A percentile compares a stretch with the other conserved stretches of the same genome.
Conservation (phyloP, 2,797 vertebrate genomes). For the Rhyacichthys aspro region DNA sequence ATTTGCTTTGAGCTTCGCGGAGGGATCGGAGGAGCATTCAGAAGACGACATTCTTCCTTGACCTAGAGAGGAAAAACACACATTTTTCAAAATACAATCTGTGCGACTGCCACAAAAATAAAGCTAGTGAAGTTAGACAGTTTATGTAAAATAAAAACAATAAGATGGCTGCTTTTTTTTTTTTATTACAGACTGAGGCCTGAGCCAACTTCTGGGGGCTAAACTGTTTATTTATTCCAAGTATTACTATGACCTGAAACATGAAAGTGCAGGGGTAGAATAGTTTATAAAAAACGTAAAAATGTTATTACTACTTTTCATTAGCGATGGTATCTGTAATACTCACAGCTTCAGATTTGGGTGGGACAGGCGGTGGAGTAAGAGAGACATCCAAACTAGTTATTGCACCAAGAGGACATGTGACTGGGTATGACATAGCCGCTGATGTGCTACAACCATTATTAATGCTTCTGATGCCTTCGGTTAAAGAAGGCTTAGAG, state of each 20-base stretch:
- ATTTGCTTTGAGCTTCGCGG: constrained; percentile 90
- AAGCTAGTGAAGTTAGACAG: no score
- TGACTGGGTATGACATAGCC: constrained; percentile 74
- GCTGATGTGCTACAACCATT: constrained; percentile 75
- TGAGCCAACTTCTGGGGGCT: no score
- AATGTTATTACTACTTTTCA: no score
- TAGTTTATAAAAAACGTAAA: neutral
- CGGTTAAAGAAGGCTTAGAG: constrained; percentile 73
- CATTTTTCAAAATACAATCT: neutral
- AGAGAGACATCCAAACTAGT: constrained; percentile 85
- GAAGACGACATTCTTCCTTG: constrained; percentile 95
- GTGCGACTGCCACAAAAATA: no score
- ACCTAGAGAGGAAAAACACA: constrained; percentile 78
- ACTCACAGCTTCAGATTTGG: constrained; percentile 99
- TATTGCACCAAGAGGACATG: constrained; percentile 73
- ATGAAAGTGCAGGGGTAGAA: no score
- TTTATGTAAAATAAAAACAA: no score
- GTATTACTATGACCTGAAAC: no score
- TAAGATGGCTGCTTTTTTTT: neutral
- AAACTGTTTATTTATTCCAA: no score
- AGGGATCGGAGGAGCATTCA: constrained; percentile 96
- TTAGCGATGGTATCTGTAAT: neutral
- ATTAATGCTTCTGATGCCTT: constrained; percentile 76
- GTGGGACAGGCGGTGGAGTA: constrained; percentile 97
- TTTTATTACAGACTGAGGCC: no score